Conservation (phyloP, 1,140 invertebrate species). For the Archivesica marissinica region DNA sequence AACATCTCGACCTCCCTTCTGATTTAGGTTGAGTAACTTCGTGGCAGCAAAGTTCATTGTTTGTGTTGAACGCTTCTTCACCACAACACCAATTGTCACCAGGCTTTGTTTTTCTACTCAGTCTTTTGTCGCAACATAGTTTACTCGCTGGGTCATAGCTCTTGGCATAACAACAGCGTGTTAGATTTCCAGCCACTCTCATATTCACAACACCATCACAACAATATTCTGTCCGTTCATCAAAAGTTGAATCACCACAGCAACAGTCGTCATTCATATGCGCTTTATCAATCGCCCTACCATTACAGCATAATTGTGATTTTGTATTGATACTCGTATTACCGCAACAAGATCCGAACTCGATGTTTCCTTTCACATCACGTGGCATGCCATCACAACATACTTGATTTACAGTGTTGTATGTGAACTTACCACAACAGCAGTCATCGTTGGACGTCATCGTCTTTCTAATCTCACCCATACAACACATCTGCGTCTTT, state of each 20-base stretch:
- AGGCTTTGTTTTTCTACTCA: not conserved
- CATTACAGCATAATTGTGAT: conserved; percentile 25
- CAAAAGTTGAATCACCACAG: conserved; percentile 28
- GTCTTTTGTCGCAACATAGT: not conserved
- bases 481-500: conserved; percentile 32
- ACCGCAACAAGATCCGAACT: conserved; percentile 29
- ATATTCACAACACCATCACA: conserved; percentile 6
- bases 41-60: conserved; percentile 25
- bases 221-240: conserved; percentile 29
- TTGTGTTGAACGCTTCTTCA: not conserved
- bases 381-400: conserved; percentile 36
- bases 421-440: conserved; percentile 26
- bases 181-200: not conserved
- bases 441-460: not conserved
- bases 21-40: not conserved
- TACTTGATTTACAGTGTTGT: conserved; percentile 13
- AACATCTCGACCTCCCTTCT: conserved; percentile 13
- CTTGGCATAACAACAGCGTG: not conserved
- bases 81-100: conserved; percentile 44
- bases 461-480: not conserved
- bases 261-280: conserved; percentile 17
- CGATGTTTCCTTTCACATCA: not conserved
- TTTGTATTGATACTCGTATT: not conserved
- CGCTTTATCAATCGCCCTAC: not conserved
- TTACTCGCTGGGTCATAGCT: conserved; percentile 14